Percentiles rank a stretch among this genome's conserved stretches.
phyloP scores from a whole-genome alignment of 2,113 vertebrate genomes.

The Penelope pileata region DNA sequence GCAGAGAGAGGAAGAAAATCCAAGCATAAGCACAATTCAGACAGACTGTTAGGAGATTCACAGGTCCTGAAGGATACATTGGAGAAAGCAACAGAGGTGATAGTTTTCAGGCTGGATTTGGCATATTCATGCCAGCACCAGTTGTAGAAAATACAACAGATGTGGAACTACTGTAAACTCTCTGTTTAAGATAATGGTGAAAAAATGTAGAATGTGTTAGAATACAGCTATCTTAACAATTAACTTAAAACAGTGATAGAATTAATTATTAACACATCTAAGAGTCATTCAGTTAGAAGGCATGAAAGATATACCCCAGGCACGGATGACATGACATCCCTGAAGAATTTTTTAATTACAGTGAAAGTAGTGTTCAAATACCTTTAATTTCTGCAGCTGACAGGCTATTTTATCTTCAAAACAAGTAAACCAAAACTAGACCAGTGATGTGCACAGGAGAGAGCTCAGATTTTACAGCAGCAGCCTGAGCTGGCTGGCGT shows the following conservation, averaged over 20 bases:
- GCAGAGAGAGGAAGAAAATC: neutral
- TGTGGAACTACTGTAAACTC: neutral
- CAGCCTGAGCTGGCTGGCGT: neutral
- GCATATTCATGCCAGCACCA: neutral
- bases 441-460: neutral
- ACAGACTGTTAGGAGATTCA: neutral
- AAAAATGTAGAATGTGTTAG: neutral
- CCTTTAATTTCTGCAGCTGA: conserved; percentile 6
- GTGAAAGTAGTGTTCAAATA: neutral
- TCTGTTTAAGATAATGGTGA: neutral
- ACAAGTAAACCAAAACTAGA: conserved; percentile 11
- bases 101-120: neutral
- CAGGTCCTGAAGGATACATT: neutral
- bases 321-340: neutral
- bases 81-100: neutral
- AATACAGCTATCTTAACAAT: neutral
- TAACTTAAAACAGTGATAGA: neutral
- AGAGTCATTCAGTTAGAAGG: neutral
- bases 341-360: neutral
- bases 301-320: neutral
- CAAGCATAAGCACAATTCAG: neutral
- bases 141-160: neutral
- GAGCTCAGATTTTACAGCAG: conserved; percentile 23
- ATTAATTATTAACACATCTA: neutral
- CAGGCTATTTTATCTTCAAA: conserved; percentile 13